Base-by-base conservation (phyloP, 30 jellyfish, hydroid and myxozoan species). In the Cassiopea xamachana region DNA sequence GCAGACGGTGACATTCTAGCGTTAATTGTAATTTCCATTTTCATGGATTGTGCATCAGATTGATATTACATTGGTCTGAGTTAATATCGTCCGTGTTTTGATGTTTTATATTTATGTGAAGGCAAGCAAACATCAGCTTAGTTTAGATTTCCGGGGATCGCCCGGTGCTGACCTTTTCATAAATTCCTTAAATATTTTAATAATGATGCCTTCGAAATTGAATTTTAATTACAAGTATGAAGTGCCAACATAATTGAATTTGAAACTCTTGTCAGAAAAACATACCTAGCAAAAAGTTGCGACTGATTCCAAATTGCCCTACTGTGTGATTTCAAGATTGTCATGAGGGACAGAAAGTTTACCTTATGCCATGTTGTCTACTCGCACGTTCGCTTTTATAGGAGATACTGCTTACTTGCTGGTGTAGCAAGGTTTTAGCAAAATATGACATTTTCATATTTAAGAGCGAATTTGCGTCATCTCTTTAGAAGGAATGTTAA, bases 131-230 rank as follows among this genome's bases (percentile, higher is more conserved):
- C 74, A 48, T 6, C 1, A 50, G 87, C 87, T 78, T 78, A 71
- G 80, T 78, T 43, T 67, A 88, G 90, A 88, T 88, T 88, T 88
- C 95, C 95, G 95, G 95, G 90, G 90, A 69, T 87, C 79, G 94
- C 83, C 95, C 87, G 95, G 87, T 82, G 67, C 82, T 73, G 95
- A 88, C 90, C 90, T 77, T 69, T 51, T 51, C 69, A 9, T 55
- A 73, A 82, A 88, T 88, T 88, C 95, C 85, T 88, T 47, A 71
- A 69, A 88, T 88, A 78, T 1, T 77, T 88, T 60, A 18, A 48
- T 59, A 73, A 88, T 88, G 95, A 88, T 79, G 95, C 85, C 64
- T 47, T 83, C 59, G 83, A 51, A 69, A 70, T 83, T 83, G 85
- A 64, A 39, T 49, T 49, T 83, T 72, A 70, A 83, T 83, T 73